Base-by-base conservation (phyloP, 2,888 invertebrate species). In the Unio delphinus region DNA sequence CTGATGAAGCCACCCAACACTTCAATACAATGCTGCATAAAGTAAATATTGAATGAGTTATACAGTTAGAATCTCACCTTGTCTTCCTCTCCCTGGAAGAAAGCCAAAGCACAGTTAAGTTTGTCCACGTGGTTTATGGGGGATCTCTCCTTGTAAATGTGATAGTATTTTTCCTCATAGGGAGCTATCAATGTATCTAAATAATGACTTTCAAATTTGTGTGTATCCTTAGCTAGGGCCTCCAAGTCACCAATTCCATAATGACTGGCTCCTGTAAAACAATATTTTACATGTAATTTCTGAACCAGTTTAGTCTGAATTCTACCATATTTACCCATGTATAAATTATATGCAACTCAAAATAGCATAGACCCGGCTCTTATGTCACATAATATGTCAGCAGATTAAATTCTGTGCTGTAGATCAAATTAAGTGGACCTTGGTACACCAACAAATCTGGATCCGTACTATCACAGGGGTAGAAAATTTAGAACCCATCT, bases 151-250 rank as follows among this genome's bases (percentile, higher is more conserved):
- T 81, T 67, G 70, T 87, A 90, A 6, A 85, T 74, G 45, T 80
- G 67, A 61, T 79, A 80, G 30, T 77, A 62, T 30, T 73, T 81
- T 17, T 80, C 80, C 7, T 73, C 75, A 61, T 82, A 80, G 2
- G 86, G 86, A 17, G 86, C 89, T 45, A 91, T 80, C 15, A 91
- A 78, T 1, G 62, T 69, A 69, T 89, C 87, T 64, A 89, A 80
- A 81, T 91, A 91, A 34, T 87, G 86, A 64, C 88, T 82, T 78
- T 91, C 91, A 84, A 91, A 90, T 79, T 91, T 91, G 80, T 91
- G 90, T 4, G 90, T 90, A 61, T 90, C 90, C 28, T 76, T 63
- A 54, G 83, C 84, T 69, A 91, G 76, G 4, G 83, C 84, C 30
- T 83, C 83, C 55, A 91, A 77, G 75, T 91, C 91, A n/a, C 86